Evolutionary conservation across 2,113 vertebrate genomes (phyloP), one percentile per base, ranked within the genome.

Genomic region (Ammodytes dubius): DNA sequence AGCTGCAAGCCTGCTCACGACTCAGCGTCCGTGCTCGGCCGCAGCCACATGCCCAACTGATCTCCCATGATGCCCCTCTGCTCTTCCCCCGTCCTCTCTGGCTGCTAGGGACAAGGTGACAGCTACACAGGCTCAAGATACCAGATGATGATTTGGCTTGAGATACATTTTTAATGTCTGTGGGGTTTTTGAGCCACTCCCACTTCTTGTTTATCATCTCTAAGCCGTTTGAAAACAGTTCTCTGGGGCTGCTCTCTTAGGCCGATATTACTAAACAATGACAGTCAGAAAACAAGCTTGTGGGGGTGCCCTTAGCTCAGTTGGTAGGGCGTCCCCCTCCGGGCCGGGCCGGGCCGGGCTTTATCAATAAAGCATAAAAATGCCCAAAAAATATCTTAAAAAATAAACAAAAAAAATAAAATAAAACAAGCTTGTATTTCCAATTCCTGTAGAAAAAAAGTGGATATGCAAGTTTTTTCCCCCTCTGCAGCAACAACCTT

Each of bases 1-100:
- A 91, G 91, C 88, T 91, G 90, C 73, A 82, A 81, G 70, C 40
- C 64, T 70, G 82, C 37, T 19, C 86, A 85, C 73, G 60, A 71
- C 85, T 81, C 71, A 57, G 81, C 47, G 13, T 52, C 84, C n/a
- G 45, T 70, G 65, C 66, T 52, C 74, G 11, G 54, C 74, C 56
- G 59, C 58, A 52, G 65, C 80, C 81, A 59, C 79, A 68, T 66
- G 70, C 67, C 64, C 74, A 52, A 17, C 76, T 76, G 86, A 78
- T 73, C 83, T 77, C 82, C 67, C 76, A 73, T 39, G 43, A 61
- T 71, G 77, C 74, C 75, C 27, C 82, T 88, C 75, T 71, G 68
- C 72, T 58, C 86, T 79, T 76, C 72, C 74, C 54, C 70, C 77
- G 39, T 85, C 77, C 81, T 71, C 63, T 80, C 71, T 57, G 67